Base-by-base conservation (phyloP, 1,140 invertebrate species). In the Gryon sp. region DNA sequence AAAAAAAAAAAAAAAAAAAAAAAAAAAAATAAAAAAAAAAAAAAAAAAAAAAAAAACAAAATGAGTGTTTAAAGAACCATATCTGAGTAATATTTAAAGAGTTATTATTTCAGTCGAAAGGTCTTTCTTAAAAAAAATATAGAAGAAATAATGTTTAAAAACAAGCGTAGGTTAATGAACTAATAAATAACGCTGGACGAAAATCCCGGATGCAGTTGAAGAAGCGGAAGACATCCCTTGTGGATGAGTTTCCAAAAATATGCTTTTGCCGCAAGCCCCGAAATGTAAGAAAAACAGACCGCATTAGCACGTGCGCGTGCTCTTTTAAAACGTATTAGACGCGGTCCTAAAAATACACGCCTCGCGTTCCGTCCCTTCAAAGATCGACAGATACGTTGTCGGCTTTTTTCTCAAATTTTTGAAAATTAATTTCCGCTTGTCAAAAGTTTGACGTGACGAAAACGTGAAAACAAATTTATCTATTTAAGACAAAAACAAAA, bases 241-340 rank as follows among this genome's bases (percentile, higher is more conserved):
- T 63, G 43, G 40, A 55, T 46, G 36, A 11, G 32, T 34, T 65
- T 52, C 65, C 76, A 79, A 79, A 80, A 80, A 79, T 81, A 81
- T 48, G 32, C 11, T 34, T 14, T 15, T 32, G 43, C 24, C 36
- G 26, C 28, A 11, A 34, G 26, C 6, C n/a, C 28, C 14, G 26
- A 45, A 22, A 45, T 24, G 34, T 36, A 7, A 18, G 4, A 18
- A 14, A n/a, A 40, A 18, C 15, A 40, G 18, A 24, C 22, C 7
- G n/a, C n/a, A 3, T 15, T 14, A 38, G 40, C 40, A 43, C 45
- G 45, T 30, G 45, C 12, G 24, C 12, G 22, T 15, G 38, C 38
- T 7, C 20, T 46, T 12, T 46, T 12, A 4, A 26, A 18, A n/a
- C 9, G 24, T 14, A 26, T 59, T 15, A 43, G n/a, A 26, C 30